These are phyloP conservation scores for Brachyopa scutellaris DNA, from an alignment of 2,888 invertebrate genomes.

Conservation along the genomic window DNA sequence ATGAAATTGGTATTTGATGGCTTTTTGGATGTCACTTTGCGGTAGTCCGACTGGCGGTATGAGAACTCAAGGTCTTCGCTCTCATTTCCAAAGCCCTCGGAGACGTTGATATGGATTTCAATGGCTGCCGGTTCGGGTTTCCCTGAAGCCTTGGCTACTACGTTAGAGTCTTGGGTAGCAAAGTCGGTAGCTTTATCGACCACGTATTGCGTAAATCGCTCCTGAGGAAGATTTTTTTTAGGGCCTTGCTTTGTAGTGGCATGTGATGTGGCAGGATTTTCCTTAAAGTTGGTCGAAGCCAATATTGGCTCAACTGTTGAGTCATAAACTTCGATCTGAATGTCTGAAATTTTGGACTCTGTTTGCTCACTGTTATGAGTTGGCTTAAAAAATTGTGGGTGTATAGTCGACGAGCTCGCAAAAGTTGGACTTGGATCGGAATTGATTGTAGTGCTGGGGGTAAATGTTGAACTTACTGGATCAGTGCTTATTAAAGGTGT, in stretches of 20 bases:
- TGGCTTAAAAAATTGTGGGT: neutral
- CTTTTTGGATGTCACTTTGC: conserved; percentile 45
- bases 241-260: conserved; percentile 75
- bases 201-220: conserved; percentile 79
- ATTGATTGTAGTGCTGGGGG: conserved; percentile 38
- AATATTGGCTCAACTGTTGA: conserved; percentile 80
- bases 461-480: neutral
- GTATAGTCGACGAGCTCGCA: neutral
- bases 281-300: conserved; percentile 79
- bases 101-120: conserved; percentile 81
- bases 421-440: neutral
- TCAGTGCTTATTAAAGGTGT: neutral
- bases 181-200: conserved; percentile 78
- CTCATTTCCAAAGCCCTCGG: conserved; percentile 79
- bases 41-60: conserved; percentile 77
- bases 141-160: conserved; percentile 73
- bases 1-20: conserved; percentile 53
- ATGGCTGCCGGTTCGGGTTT: conserved; percentile 80
- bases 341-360: conserved; percentile 80
- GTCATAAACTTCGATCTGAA: conserved; percentile 80
- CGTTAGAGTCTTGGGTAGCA: conserved; percentile 77
- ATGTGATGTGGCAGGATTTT: conserved; percentile 66
- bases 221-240: conserved; percentile 75
- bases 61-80: conserved; percentile 80
- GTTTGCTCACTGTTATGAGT: conserved; percentile 71